Percentiles rank a stretch among this genome's conserved stretches.
These are phyloP conservation scores for Hipparchia sbordonii DNA, from an alignment of 2,888 invertebrate genomes.

Conservation along the genomic window DNA sequence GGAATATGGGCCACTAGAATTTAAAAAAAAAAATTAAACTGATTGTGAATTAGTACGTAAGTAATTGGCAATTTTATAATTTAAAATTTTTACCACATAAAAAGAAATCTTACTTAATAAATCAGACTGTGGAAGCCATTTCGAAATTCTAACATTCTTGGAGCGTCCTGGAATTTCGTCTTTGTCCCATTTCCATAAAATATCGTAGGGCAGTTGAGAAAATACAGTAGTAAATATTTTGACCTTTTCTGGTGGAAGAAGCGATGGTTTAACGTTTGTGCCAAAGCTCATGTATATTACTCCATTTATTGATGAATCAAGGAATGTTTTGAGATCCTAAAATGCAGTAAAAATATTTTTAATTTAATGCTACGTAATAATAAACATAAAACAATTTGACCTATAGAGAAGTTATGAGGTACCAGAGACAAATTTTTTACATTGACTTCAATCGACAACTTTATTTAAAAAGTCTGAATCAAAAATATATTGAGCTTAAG, in stretches of 20 bases:
- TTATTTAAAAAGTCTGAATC: too few relatives aligned
- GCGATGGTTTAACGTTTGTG: conserved; percentile 53
- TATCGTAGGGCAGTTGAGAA: conserved; percentile 52
- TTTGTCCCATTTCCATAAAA: conserved; percentile 60
- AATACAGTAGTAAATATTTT: conserved; percentile 51
- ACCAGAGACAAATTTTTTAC: too few relatives aligned
- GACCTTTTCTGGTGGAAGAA: conserved; percentile 46
- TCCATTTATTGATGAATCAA: conserved; percentile 51
- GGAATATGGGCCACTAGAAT: neutral
- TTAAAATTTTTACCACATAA: neutral
- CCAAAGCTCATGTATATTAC: conserved; percentile 64
- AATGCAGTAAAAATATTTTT: neutral
- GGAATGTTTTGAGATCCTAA: conserved; percentile 46
- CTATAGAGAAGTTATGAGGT: too few relatives aligned
- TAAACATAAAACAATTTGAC: conserved; percentile 36
- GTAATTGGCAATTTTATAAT: neutral
- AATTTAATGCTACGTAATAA: neutral
- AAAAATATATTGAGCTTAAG: too few relatives aligned
- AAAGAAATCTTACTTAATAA: conserved; percentile 30
- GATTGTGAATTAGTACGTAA: neutral
- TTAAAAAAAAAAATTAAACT: neutral
- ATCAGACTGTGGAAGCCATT: conserved; percentile 56
- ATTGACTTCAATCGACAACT: too few relatives aligned
- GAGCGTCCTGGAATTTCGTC: conserved; percentile 50
- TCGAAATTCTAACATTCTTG: conserved; percentile 51